phyloP scores from a whole-genome alignment of 2,113 vertebrate species.

The Solea senegalensis region DNA sequence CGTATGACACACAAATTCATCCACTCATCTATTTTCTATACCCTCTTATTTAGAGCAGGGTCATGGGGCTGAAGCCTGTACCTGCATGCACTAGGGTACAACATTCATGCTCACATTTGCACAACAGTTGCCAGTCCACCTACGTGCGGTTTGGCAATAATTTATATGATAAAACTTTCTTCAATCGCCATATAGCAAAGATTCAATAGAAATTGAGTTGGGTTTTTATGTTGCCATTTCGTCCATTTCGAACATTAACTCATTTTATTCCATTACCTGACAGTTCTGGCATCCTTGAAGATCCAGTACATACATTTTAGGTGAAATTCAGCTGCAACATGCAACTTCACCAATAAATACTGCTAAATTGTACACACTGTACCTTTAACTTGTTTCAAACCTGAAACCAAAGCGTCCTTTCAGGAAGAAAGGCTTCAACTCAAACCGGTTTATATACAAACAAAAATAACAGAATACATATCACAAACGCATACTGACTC shows the following conservation, averaged over 20 bases:
- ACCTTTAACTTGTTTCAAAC: not conserved
- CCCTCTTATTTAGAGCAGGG: not conserved
- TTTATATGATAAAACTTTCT: too few relatives aligned
- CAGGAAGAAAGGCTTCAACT: constrained; percentile 20
- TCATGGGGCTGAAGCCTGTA: too few relatives aligned
- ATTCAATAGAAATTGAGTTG: too few relatives aligned
- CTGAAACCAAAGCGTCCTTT: constrained; percentile 6
- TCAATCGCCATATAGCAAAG: too few relatives aligned
- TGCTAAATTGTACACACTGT: too few relatives aligned
- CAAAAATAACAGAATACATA: constrained; percentile 10
- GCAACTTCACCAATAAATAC: too few relatives aligned
- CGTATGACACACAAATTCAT: not conserved
- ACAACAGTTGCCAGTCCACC: too few relatives aligned
- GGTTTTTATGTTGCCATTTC: too few relatives aligned
- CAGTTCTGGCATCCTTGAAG: not conserved
- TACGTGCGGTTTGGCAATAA: too few relatives aligned
- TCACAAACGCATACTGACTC: constrained; percentile 6
- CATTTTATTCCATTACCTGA: not conserved
- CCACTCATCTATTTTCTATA: not conserved
- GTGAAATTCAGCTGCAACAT: too few relatives aligned
- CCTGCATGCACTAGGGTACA: not conserved
- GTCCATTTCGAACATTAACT: too few relatives aligned
- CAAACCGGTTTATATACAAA: constrained; percentile 9
- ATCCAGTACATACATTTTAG: too few relatives aligned
- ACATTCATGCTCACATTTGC: not conserved